phyloP scores from a whole-genome alignment of 2,113 vertebrate species.

The Lepidothrix coronata region DNA sequence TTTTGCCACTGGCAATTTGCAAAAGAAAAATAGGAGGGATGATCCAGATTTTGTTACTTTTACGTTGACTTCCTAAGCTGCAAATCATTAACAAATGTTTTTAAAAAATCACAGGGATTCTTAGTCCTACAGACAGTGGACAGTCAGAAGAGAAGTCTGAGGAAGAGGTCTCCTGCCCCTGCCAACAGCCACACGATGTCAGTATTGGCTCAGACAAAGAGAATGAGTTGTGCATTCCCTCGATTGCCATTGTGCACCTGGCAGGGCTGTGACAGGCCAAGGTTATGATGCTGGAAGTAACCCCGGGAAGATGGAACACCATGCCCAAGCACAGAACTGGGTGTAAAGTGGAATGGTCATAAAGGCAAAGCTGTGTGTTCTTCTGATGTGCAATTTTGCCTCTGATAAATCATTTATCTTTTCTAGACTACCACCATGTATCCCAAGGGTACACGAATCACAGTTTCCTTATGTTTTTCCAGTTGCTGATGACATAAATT shows the following conservation, averaged over 20 bases:
- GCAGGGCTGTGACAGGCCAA: background rate
- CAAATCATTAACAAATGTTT: background rate
- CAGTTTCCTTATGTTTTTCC: background rate
- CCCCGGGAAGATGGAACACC: background rate
- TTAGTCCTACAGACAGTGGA: background rate
- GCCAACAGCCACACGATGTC: constrained; percentile 12
- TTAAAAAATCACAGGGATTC: background rate
- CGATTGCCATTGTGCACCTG: background rate
- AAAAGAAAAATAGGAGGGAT: background rate
- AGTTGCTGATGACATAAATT: background rate
- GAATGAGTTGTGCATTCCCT: background rate
- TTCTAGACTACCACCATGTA: background rate
- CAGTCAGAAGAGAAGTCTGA: background rate
- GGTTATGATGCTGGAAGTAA: background rate
- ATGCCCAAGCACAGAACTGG: background rate
- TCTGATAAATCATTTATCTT: background rate
- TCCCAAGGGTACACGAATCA: background rate
- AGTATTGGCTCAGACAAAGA: background rate
- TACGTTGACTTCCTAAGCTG: background rate
- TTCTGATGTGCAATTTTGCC: background rate
- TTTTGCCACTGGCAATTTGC: background rate
- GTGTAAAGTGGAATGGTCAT: fast-evolving
- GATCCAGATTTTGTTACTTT: background rate
- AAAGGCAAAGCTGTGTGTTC: background rate
- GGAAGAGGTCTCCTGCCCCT: background rate